A percentile compares a stretch with the other conserved stretches of the same genome.
Conservation (phyloP, 2,113 vertebrate genomes). For the Megatriorchis doriae region DNA sequence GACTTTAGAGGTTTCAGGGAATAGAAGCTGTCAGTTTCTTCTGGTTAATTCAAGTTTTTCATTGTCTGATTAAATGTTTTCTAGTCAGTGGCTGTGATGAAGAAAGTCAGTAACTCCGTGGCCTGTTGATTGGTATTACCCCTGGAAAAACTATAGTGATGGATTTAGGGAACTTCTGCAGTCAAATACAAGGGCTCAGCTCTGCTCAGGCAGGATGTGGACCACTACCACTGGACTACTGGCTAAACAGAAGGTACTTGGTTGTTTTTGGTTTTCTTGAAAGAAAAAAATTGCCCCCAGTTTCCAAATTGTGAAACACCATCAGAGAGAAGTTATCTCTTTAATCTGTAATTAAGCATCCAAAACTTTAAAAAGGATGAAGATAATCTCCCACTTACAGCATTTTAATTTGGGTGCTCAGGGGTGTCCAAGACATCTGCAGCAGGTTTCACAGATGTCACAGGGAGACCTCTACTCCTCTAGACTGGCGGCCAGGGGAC, state of each 20-base stretch:
- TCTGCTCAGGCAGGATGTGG: not conserved
- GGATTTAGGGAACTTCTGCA: not conserved
- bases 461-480: not conserved
- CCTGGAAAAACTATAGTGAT: not conserved
- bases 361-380: not conserved
- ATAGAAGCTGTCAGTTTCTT: not conserved
- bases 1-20: not conserved
- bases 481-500: not conserved
- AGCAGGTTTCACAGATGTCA: not conserved
- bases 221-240: not conserved
- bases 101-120: not conserved
- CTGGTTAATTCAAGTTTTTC: not conserved
- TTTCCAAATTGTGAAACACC: not conserved
- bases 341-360: not conserved
- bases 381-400: not conserved
- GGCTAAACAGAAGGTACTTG: not conserved
- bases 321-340: not conserved
- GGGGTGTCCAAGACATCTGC: not conserved
- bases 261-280: not conserved
- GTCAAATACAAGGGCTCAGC: not conserved
- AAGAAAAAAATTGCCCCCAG: not conserved
- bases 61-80: not conserved
- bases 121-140: not conserved
- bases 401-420: not conserved
- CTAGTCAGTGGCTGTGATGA: not conserved